A percentile compares a stretch with the other conserved stretches of the same genome.
Evolutionary conservation across 2,113 vertebrate genomes (phyloP).

Genomic region (Hemichromis elongatus): DNA sequence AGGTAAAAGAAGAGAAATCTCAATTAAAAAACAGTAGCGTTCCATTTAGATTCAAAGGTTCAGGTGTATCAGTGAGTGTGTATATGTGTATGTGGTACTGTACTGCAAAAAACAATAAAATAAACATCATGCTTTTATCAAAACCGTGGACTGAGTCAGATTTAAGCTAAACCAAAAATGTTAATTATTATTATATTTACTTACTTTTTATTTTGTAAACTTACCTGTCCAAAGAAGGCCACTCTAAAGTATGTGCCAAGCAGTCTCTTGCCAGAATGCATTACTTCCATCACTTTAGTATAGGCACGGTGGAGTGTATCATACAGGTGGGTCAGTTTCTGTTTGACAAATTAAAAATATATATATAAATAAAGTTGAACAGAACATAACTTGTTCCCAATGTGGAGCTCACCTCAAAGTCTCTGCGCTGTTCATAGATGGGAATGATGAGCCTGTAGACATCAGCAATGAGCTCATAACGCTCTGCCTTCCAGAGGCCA

Average conservation of each 20-base stretch:
- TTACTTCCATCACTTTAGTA: constrained; percentile 97
- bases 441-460: constrained; percentile 96
- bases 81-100: neutral
- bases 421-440: constrained; percentile 92
- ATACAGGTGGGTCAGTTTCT: constrained; percentile 95
- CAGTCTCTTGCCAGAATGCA: constrained; percentile 90
- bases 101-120: neutral
- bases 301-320: constrained; percentile 94
- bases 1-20: constrained; percentile 32
- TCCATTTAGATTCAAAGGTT: neutral
- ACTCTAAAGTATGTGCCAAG: constrained; percentile 97
- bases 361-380: neutral
- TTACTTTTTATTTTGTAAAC: neutral
- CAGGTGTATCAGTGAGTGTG: neutral
- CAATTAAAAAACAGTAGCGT: neutral
- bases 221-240: constrained; percentile 97
- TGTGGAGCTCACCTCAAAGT: constrained; percentile 84
- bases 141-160: neutral
- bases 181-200: neutral
- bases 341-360: constrained; percentile 6
- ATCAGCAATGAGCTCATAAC: constrained; percentile 94
- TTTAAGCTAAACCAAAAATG: neutral
- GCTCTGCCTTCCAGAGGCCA: constrained; percentile 97
- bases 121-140: neutral
- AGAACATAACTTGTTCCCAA: neutral